phyloP scores from a whole-genome alignment of 2,113 vertebrate genomes.

The Podarcis cretensis region DNA sequence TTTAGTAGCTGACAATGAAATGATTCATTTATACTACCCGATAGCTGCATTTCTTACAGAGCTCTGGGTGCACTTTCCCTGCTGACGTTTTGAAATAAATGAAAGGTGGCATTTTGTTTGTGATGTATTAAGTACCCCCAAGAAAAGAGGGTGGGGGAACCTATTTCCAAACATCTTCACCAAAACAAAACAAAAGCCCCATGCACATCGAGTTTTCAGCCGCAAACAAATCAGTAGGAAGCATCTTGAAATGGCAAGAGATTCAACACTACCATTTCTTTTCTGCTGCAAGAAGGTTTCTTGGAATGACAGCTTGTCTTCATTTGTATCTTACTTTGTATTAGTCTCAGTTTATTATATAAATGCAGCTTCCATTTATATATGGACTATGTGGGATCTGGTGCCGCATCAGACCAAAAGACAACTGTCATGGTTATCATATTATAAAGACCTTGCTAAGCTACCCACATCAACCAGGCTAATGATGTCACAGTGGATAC shows the following conservation, averaged over 20 bases:
- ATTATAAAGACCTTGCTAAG: not conserved
- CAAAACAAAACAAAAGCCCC: conserved; percentile 1
- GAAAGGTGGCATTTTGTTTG: conserved; percentile 12
- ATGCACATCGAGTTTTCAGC: conserved; percentile 48
- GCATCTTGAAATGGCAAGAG: conserved; percentile 8
- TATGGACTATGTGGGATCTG: not conserved
- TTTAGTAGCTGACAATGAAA: conserved; percentile 40
- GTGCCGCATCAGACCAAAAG: not conserved
- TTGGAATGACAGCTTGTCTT: not conserved
- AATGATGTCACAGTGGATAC: not conserved
- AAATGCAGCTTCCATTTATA: not conserved
- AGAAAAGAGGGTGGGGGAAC: conserved; percentile 16
- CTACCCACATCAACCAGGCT: not conserved
- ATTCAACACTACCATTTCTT: not conserved
- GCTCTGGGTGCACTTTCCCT: conserved; percentile 24
- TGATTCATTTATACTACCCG: conserved; percentile 18
- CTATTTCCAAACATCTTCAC: conserved; percentile 51
- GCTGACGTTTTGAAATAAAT: conserved; percentile 28
- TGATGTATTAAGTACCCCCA: not conserved
- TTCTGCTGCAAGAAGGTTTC: not conserved
- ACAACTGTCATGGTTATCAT: not conserved
- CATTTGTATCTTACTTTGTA: not conserved
- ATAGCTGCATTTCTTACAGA: conserved; percentile 15
- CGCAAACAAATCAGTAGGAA: conserved; percentile 39
- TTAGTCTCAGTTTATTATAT: not conserved